Conservation (phyloP, 2,888 invertebrate genomes). For the Rotaria magnacalcarata region DNA sequence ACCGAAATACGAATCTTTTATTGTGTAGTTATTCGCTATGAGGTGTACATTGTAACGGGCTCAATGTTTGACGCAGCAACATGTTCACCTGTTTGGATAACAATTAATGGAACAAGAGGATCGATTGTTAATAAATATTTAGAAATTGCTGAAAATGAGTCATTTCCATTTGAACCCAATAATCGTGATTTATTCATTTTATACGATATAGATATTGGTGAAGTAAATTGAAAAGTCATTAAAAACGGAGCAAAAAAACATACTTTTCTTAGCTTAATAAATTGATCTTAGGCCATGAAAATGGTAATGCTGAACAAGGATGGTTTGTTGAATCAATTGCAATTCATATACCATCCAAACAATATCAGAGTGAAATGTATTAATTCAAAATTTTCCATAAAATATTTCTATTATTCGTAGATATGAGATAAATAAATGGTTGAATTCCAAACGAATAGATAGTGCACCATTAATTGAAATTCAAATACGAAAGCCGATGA, state of each 20-base stretch:
- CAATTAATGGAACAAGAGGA: background rate
- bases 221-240: background rate
- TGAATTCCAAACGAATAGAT: slow-evolving; percentile 24
- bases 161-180: slow-evolving; percentile 19
- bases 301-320: background rate
- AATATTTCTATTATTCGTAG: background rate
- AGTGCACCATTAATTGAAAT: background rate
- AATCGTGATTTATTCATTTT: background rate
- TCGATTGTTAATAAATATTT: slow-evolving; percentile 7
- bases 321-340: background rate
- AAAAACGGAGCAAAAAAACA: too few relatives aligned
- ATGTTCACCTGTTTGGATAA: background rate
- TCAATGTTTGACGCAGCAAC: background rate
- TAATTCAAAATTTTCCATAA: too few relatives aligned
- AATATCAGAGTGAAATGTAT: slow-evolving; percentile 11
- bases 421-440: slow-evolving; percentile 3
- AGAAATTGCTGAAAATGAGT: background rate
- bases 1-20: too few relatives aligned
- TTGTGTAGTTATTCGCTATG: slow-evolving; percentile 13
- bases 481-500: background rate
- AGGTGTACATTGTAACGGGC: background rate
- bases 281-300: background rate
- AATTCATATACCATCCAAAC: slow-evolving; percentile 21
- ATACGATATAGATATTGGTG: background rate
- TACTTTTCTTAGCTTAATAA: background rate